Percentiles rank a stretch among this genome's conserved stretches.
Evolutionary conservation across 2,113 vertebrate species (phyloP).

Genomic region (Pogona vitticeps): DNA sequence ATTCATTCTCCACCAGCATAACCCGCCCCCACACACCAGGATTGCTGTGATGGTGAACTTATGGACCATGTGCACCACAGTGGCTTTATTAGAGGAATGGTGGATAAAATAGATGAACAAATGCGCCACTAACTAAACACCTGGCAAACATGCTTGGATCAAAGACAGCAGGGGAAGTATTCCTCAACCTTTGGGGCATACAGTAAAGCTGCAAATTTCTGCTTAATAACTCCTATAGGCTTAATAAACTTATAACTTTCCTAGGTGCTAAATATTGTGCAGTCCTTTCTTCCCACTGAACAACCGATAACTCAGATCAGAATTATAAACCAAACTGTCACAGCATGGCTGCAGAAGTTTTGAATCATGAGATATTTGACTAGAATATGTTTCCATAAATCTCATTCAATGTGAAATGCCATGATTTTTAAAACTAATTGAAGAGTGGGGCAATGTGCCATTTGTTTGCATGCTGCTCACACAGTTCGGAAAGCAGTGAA

Average conservation of each 20-base stretch:
- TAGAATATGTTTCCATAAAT: slow-evolving; percentile 12
- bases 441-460: background rate
- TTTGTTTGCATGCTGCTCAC: slow-evolving; percentile 30
- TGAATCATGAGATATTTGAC: background rate
- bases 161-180: background rate
- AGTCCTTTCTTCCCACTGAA: too few species aligned
- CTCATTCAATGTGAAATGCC: fast-evolving
- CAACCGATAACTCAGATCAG: background rate
- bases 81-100: background rate
- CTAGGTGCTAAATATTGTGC: too few species aligned
- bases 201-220: background rate
- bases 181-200: background rate
- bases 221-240: background rate
- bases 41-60: background rate
- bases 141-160: background rate
- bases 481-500: slow-evolving; percentile 39
- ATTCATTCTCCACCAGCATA: background rate
- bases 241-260: background rate
- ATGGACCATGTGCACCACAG: background rate
- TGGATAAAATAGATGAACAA: background rate
- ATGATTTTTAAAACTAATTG: background rate
- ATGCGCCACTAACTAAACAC: background rate
- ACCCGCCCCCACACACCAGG: background rate
- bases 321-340: background rate
- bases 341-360: background rate